Evolutionary conservation across 2,888 invertebrate species (phyloP).

Genomic region (Habroteleia sp.): DNA sequence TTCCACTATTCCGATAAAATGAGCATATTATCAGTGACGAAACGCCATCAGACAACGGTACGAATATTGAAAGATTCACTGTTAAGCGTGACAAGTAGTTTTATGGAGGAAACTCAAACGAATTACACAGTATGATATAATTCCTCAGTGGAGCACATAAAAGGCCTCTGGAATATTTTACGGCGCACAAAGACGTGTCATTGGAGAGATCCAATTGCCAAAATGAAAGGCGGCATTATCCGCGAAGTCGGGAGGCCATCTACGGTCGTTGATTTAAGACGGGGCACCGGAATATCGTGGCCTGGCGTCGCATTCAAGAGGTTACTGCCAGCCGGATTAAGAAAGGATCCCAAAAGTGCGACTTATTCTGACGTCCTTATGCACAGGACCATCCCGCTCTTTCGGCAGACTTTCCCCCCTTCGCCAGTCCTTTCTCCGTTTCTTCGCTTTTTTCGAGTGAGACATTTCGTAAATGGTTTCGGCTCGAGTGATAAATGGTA

Average conservation of each 20-base stretch:
- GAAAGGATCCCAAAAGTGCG: constrained; percentile 60
- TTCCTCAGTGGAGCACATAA: constrained; percentile 24
- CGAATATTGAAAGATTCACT: constrained; percentile 6
- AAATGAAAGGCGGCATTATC: constrained; percentile 65
- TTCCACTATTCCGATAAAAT: no score
- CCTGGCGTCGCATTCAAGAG: constrained; percentile 43
- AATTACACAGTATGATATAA: constrained; percentile 38
- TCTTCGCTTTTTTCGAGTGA: constrained; percentile 39
- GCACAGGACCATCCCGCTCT: constrained; percentile 21
- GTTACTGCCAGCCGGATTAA: constrained; percentile 53
- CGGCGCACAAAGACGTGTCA: constrained; percentile 60
- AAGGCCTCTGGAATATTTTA: constrained; percentile 37
- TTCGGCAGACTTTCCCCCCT: neutral
- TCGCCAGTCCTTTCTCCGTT: constrained; percentile 27
- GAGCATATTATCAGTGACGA: no score
- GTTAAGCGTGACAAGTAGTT: constrained; percentile 36
- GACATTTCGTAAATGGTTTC: constrained; percentile 70
- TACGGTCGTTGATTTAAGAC: constrained; percentile 54
- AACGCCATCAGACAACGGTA: no score
- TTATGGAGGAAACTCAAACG: constrained; percentile 43
- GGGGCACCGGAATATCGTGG: constrained; percentile 33
- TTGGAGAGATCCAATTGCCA: constrained; percentile 60
- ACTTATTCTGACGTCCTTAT: constrained; percentile 55
- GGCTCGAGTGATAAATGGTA: constrained; percentile 72
- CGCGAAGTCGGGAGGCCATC: constrained; percentile 49